Percentiles rank a stretch among this genome's conserved stretches.
These are phyloP conservation scores for Eledone cirrhosa DNA, from an alignment of 2,888 invertebrate species.

Conservation along the genomic window DNA sequence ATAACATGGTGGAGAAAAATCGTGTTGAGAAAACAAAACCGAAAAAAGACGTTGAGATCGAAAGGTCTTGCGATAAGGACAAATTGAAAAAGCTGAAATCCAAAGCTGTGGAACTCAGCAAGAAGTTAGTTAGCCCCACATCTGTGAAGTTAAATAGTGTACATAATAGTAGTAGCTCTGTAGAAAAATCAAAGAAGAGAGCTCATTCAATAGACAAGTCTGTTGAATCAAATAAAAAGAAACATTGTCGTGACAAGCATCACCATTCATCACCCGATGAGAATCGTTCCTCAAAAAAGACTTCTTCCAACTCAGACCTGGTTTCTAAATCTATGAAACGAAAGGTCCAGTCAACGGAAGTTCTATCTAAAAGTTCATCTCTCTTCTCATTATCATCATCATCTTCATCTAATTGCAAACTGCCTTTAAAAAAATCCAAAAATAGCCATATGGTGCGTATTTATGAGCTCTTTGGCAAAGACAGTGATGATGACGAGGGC, in stretches of 20 bases:
- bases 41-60: not conserved
- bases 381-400: no score
- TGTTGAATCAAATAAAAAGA: conserved; percentile 7
- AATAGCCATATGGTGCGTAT: not conserved
- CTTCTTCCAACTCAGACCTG: not conserved
- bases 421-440: not conserved
- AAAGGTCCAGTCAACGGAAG: no score
- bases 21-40: not conserved
- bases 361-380: no score
- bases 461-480: conserved; percentile 30
- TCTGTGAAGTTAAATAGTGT: not conserved
- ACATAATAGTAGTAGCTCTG: not conserved
- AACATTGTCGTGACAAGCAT: not conserved
- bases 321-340: not conserved
- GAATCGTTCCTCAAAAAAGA: not conserved
- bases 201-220: not conserved
- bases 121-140: not conserved
- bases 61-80: not conserved
- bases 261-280: conserved; percentile 7
- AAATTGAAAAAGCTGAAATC: not conserved
- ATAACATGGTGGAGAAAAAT: not conserved
- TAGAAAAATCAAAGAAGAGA: conserved; percentile 11
- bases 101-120: not conserved
- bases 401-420: no score
- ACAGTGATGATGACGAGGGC: conserved; percentile 35